Conservation (phyloP, 2,113 vertebrate species). For the Sylvietta virens region DNA sequence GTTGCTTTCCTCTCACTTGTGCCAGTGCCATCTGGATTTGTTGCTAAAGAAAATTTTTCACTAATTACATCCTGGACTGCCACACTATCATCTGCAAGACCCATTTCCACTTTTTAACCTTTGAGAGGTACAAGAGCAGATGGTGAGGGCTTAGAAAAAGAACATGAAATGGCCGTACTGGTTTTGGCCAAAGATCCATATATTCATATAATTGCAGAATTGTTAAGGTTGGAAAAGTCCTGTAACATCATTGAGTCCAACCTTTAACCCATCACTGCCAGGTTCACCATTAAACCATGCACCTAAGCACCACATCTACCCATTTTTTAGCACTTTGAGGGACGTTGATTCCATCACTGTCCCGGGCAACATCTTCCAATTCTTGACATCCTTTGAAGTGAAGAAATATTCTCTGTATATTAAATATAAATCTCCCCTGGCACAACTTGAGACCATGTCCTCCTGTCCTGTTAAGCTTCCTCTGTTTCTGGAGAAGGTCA, state of each 20-base stretch:
- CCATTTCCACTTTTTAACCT: neutral
- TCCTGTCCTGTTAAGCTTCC: neutral
- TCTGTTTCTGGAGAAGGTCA: neutral
- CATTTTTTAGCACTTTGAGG: neutral
- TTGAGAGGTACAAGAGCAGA: neutral
- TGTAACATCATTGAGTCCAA: neutral
- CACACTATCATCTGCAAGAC: neutral
- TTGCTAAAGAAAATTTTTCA: neutral
- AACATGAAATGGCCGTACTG: neutral
- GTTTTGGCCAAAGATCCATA: neutral
- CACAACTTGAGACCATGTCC: accelerated
- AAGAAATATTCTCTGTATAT: neutral
- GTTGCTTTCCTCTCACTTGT: neutral
- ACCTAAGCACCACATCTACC: neutral
- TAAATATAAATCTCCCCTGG: neutral
- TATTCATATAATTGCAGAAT: neutral
- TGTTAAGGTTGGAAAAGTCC: neutral
- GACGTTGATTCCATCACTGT: neutral
- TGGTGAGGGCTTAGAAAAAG: neutral
- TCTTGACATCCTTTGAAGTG: neutral
- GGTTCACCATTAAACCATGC: neutral
- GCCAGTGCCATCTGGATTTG: neutral
- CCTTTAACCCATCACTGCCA: neutral
- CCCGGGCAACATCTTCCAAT: accelerated
- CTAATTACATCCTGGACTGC: neutral